phyloP scores from a whole-genome alignment of 2,888 invertebrate genomes.

The Melinopterus prodromus region DNA sequence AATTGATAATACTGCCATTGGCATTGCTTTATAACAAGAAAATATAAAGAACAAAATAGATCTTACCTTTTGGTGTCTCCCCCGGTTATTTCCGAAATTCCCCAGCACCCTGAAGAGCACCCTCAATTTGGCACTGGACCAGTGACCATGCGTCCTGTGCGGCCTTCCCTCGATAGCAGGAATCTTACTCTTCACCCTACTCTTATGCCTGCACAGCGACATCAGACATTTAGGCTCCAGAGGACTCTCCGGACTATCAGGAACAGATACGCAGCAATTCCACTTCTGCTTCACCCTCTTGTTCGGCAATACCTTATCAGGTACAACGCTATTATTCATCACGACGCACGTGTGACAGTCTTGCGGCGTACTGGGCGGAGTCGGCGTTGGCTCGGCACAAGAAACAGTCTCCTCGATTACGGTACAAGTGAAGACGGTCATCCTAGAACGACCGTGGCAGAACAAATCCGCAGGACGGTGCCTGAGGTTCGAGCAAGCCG shows the following conservation, averaged over 20 bases:
- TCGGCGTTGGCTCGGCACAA: conserved; percentile 60
- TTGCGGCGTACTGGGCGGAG: conserved; percentile 59
- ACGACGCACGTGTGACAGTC: conserved; percentile 56
- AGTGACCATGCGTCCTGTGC: conserved; percentile 55
- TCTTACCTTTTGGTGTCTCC: conserved; percentile 39
- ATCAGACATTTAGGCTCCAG: conserved; percentile 57
- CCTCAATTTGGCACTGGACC: conserved; percentile 60
- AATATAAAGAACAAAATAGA: neutral
- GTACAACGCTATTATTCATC: conserved; percentile 51
- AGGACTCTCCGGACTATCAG: conserved; percentile 67
- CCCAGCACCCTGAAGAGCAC: conserved; percentile 58
- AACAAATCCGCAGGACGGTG: conserved; percentile 58
- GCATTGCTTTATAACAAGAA: conserved; percentile 19
- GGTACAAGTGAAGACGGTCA: conserved; percentile 61
- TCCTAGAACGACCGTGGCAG: conserved; percentile 57
- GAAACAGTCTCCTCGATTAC: conserved; percentile 62
- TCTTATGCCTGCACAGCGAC: conserved; percentile 56
- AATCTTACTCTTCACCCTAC: conserved; percentile 32
- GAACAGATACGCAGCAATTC: conserved; percentile 68
- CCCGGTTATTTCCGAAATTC: conserved; percentile 43
- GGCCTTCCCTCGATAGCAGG: conserved; percentile 50
- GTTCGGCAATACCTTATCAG: conserved; percentile 46
- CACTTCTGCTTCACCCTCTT: conserved; percentile 62
- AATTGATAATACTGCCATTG: conserved; percentile 41
- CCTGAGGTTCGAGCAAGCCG: conserved; percentile 35